Percentiles rank a stretch among this genome's conserved stretches.
phyloP scores from a whole-genome alignment of 2,797 vertebrate species.

The Alectoris magna region DNA sequence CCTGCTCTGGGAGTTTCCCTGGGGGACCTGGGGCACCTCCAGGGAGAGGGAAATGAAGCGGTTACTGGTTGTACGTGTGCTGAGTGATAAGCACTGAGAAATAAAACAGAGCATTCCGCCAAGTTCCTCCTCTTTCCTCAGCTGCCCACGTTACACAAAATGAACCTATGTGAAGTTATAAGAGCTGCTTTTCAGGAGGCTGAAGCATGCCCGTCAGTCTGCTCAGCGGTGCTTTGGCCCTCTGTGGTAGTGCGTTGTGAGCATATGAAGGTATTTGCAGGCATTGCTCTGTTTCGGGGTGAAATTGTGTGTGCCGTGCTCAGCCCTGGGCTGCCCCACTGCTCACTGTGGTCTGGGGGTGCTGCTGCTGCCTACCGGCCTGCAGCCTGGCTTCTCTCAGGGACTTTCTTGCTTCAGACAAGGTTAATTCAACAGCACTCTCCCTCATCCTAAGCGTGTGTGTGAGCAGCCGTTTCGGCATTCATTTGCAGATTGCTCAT shows the following conservation, averaged over 20 bases:
- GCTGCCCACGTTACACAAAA: fast-evolving
- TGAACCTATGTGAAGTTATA: fast-evolving
- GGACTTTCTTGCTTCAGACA: neutral
- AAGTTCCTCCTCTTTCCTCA: neutral
- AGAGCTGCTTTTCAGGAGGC: neutral
- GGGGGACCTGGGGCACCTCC: no score
- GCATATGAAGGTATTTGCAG: no score
- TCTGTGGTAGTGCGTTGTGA: neutral
- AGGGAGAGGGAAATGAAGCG: no score
- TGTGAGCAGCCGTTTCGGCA: neutral
- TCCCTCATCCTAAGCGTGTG: neutral
- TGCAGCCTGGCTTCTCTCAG: neutral
- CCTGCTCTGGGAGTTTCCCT: no score
- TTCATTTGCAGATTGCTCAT: neutral
- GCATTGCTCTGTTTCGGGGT: neutral
- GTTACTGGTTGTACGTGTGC: neutral
- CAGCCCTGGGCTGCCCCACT: neutral
- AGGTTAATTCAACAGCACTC: neutral
- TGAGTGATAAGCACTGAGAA: neutral
- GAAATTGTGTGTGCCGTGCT: neutral
- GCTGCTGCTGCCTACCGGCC: neutral
- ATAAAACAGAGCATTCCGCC: neutral
- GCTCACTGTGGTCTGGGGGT: neutral
- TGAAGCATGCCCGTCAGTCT: no score
- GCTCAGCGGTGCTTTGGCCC: neutral